Evolutionary conservation across 2,797 vertebrate species (phyloP).

Genomic region (Sphenodon punctatus): DNA sequence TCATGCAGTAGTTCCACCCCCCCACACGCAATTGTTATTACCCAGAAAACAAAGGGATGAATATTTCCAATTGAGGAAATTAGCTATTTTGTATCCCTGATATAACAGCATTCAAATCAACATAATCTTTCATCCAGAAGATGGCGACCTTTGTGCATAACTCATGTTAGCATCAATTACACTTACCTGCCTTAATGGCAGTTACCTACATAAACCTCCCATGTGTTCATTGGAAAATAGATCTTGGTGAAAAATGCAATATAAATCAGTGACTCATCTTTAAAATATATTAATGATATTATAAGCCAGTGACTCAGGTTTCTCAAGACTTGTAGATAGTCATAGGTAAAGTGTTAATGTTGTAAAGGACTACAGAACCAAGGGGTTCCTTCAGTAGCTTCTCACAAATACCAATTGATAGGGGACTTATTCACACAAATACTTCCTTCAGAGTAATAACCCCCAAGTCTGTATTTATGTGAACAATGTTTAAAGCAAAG

Average conservation of each 20-base stretch:
- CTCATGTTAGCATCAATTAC: conserved; percentile 16
- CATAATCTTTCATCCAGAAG: conserved; percentile 21
- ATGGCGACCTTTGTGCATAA: neutral
- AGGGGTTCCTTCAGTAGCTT: neutral
- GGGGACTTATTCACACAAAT: too few relatives aligned
- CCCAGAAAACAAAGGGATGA: conserved; percentile 36
- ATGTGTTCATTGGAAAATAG: conserved; percentile 6
- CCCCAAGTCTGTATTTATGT: too few relatives aligned
- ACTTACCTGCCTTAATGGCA: neutral
- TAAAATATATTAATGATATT: neutral
- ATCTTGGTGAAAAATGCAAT: neutral
- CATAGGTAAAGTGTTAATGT: neutral
- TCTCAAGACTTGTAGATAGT: neutral
- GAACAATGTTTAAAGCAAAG: too few relatives aligned
- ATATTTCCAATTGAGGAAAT: conserved; percentile 41
- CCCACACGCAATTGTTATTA: conserved; percentile 40
- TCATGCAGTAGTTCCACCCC: conserved; percentile 14
- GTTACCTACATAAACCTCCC: neutral
- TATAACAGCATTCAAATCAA: conserved; percentile 28
- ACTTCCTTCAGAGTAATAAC: too few relatives aligned
- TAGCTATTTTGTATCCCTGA: conserved; percentile 4
- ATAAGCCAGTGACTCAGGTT: neutral
- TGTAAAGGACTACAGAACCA: neutral
- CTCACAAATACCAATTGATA: neutral
- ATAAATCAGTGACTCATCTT: neutral